Base-by-base conservation (phyloP, 2,888 invertebrate genomes). In the Spisula subtruncata region DNA sequence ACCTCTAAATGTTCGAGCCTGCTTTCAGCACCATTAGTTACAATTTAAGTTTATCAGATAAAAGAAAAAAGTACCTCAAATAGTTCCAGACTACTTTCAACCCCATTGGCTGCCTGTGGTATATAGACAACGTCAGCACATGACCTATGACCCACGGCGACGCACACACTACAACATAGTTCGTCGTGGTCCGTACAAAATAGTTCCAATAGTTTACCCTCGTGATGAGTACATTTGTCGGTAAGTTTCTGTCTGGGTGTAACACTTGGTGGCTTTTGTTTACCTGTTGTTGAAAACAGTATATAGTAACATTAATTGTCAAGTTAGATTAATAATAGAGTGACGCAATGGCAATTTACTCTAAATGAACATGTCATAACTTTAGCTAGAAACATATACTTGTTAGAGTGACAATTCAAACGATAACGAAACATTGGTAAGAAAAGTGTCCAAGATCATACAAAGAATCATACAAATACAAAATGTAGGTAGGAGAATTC, bases 141-240 rank as follows among this genome's bases (percentile, higher is more conserved):
- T 5, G 88, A 83, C 35, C 92, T 75, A 87, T 92, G 92, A 20
- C 90, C 87, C 25, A 91, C 90, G 6, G 92, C 92, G 8, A 92
- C 92, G 82, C 92, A 92, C 6, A 91, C 91, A 85, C 91, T 91
- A 56, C 92, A 92, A 46, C 92, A 92, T 35, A 92, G 79, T 56
- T 90, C 92, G 54, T 92, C 92, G 60, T 92, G 92, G 66, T 92
- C 89, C 18, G 83, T 54, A 89, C 92, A 92, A 48, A 86, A 92
- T 60, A 92, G 85, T 81, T 92, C 92, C 6, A 92, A 32, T 20
- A 91, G 16, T 56, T 92, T 92, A 71, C 89, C 91, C 66, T 89
- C 89, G 56, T 91, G 91, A 66, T 91, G 86, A 0, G 86, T 90
- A 71, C 91, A 91, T 84, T 85, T 89, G 80, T 91, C 91, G 10